Base-by-base conservation (phyloP, 2,113 vertebrate species). In the Nannobrachium achirus region DNA sequence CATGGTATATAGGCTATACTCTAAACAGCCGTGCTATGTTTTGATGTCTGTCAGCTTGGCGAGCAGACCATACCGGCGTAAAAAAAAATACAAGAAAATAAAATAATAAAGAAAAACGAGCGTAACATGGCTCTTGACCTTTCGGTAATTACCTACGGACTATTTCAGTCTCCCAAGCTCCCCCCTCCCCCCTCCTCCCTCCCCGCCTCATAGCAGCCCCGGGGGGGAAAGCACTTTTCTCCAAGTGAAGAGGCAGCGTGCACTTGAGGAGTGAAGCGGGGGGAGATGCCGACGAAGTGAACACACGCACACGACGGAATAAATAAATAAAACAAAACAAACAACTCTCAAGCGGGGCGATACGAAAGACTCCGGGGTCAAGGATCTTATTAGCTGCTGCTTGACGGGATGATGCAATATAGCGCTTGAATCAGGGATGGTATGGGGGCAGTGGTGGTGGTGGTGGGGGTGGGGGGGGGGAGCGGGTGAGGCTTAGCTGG, bases 91-190 rank as follows among this genome's bases (percentile, higher is more conserved):
- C 67, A 76, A 80, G 6, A 18, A 33, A 33, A 33, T 4, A 4
- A 33, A 33, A 33, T 4, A 33, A 33, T 1, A 33, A 4, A 33
- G 2, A 25, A 25, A 25, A 25, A 25, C 6, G 6, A 33, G 25
- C 25, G 3, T 33, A 33, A 8, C 78, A 80, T 67, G 66, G 71
- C 81, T 78, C 74, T 85, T 86, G 80, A 88, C 86, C 83, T 88
- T 87, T 87, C 60, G 67, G 63, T 88, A 86, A 88, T 84, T 87
- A 86, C 72, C 78, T 50, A 0, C 41, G 19, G 78, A 74, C 70
- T 77, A 75, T 78, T 81, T 77, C 65, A 58, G 16, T 39, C 70
- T 74, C 71, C 75, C 56, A 64, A 76, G 84, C 59, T 69, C 38
- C 67, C 15, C 57, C 53, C 45, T 81, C 74, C 79, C 41, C 62